A percentile compares a stretch with the other conserved stretches of the same genome.
phyloP scores from a whole-genome alignment of 2,797 vertebrate genomes.

The Bothrops alternatus region DNA sequence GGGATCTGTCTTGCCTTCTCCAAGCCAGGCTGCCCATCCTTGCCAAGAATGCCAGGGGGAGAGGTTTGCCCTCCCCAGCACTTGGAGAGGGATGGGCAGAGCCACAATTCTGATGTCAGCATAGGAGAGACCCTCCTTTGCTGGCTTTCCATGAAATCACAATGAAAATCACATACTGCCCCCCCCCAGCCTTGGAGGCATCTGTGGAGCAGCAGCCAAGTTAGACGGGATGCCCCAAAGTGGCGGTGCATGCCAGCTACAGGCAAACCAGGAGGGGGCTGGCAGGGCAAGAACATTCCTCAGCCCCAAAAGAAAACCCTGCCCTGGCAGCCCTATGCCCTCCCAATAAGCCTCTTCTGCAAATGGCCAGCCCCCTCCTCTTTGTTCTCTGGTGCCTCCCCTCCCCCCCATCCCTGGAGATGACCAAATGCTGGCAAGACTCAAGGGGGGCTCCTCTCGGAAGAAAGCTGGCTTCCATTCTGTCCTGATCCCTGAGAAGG shows the following conservation, averaged over 20 bases:
- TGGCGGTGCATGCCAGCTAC: background rate
- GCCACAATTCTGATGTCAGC: background rate
- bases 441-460: background rate
- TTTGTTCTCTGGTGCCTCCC: background rate
- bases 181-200: background rate
- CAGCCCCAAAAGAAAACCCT: background rate
- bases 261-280: background rate
- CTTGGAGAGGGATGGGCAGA: background rate
- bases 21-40: background rate
- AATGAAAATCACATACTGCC: background rate
- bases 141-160: background rate
- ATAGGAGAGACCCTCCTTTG: background rate
- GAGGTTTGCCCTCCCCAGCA: background rate
- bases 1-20: background rate
- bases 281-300: background rate
- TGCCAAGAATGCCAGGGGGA: background rate
- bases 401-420: background rate
- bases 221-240: background rate
- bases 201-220: background rate
- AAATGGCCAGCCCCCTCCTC: background rate
- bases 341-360: background rate
- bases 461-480: background rate
- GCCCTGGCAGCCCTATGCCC: background rate
- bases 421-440: background rate
- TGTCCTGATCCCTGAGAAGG: background rate